Evolutionary conservation across 2,113 vertebrate genomes (phyloP).

Genomic region (Chroicocephalus ridibundus): DNA sequence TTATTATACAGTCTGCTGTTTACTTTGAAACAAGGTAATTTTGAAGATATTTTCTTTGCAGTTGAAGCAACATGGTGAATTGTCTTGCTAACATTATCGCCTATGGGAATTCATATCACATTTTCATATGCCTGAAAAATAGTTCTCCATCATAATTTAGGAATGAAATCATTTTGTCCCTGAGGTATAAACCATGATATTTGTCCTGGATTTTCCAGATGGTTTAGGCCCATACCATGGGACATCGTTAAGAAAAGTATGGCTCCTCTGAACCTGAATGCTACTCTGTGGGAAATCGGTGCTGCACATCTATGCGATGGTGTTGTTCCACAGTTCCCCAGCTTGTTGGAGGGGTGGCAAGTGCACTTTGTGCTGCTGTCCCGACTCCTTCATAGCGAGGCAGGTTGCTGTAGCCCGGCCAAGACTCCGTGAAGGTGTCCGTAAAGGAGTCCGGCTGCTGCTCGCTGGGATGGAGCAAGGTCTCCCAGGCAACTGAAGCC

Average conservation of each 20-base stretch:
- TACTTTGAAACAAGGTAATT: not conserved
- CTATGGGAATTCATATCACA: not conserved
- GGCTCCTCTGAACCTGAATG: accelerated
- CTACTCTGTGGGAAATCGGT: not conserved
- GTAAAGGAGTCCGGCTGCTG: not conserved
- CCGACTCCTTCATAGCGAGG: not conserved
- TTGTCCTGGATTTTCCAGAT: not conserved
- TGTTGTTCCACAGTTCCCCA: not conserved
- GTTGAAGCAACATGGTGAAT: not conserved
- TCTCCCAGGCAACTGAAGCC: not conserved
- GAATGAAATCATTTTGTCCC: not conserved
- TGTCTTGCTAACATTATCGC: not conserved
- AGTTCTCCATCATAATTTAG: not conserved
- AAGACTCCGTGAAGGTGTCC: not conserved
- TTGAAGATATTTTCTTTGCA: not conserved
- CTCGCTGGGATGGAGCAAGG: accelerated
- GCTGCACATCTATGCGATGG: accelerated
- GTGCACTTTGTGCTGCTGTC: accelerated
- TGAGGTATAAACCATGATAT: not conserved
- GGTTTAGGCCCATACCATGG: not conserved
- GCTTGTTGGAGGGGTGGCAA: not conserved
- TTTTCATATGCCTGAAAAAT: not conserved
- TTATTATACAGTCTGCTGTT: not conserved
- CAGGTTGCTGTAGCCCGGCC: not conserved
- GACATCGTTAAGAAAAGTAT: not conserved